A percentile compares a stretch with the other conserved stretches of the same genome.
Conservation (phyloP, 2,113 vertebrate species). For the Phalacrocorax pelagicus region DNA sequence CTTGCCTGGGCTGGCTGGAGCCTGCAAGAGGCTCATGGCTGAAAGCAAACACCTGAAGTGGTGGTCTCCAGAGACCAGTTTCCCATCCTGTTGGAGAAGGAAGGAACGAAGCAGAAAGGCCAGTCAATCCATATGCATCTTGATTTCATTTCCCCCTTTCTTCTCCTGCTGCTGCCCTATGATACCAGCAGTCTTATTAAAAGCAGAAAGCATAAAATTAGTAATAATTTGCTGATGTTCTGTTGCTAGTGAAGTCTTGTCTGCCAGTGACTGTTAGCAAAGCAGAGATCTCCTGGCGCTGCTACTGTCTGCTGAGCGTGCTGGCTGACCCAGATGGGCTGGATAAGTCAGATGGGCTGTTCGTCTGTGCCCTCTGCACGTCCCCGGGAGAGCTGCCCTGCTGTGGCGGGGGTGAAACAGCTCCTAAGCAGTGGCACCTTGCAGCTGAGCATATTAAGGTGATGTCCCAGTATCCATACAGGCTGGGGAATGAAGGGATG, state of each 20-base stretch:
- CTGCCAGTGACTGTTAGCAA: not conserved
- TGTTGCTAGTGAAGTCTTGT: not conserved
- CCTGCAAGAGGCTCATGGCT: not conserved
- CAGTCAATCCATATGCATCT: not conserved
- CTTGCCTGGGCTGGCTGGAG: not conserved
- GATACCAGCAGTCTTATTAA: not conserved
- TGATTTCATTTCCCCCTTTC: not conserved
- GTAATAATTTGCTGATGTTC: not conserved
- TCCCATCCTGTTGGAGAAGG: not conserved
- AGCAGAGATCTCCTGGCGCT: not conserved
- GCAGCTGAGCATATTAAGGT: not conserved
- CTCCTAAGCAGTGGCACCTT: not conserved
- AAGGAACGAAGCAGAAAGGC: not conserved
- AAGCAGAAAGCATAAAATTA: not conserved
- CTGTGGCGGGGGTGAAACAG: accelerated
- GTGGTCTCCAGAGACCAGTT: not conserved
- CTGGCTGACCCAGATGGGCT: not conserved
- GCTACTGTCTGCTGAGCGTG: not conserved
- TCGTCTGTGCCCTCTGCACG: not conserved
- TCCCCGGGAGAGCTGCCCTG: not conserved
- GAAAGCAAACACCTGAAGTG: not conserved
- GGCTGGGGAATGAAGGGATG: no score
- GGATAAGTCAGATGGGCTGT: not conserved
- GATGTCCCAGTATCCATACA: no score
- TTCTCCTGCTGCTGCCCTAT: not conserved